These are phyloP conservation scores for Hipparchia semele DNA, from an alignment of 2,888 invertebrate genomes.

Conservation along the genomic window DNA sequence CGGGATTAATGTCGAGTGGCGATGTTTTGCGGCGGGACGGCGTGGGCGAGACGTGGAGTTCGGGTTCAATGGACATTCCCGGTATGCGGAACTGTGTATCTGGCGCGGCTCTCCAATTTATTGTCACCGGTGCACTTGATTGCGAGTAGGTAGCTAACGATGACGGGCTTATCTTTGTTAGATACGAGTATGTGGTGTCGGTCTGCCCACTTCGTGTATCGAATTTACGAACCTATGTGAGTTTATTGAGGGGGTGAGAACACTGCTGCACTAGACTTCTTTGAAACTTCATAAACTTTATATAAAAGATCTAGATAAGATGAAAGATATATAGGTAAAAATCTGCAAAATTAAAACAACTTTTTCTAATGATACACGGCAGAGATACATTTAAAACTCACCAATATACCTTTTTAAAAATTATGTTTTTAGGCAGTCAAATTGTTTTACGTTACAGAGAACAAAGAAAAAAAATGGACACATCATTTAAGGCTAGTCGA, in stretches of 20 bases:
- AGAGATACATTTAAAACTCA: no score
- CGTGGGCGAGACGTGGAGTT: conserved; percentile 58
- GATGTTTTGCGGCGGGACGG: conserved; percentile 30
- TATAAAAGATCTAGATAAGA: no score
- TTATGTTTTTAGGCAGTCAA: neutral
- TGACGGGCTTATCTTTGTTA: conserved; percentile 20
- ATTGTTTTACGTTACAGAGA: conserved; percentile 8
- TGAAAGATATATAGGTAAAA: no score
- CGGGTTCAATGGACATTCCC: conserved; percentile 70
- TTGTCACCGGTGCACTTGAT: conserved; percentile 39
- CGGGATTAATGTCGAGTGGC: conserved; percentile 38
- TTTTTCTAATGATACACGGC: no score
- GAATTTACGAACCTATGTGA: neutral
- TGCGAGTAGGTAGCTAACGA: conserved; percentile 30
- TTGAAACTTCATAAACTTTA: no score
- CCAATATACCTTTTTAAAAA: no score
- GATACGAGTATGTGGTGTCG: neutral
- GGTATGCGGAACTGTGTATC: conserved; percentile 66
- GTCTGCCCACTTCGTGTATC: neutral
- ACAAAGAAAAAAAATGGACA: neutral
- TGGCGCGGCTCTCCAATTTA: conserved; percentile 42
- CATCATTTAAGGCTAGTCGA: no score
- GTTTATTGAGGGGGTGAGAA: neutral
- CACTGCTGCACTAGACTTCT: neutral
- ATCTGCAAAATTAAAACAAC: no score